Percentiles rank a stretch among this genome's conserved stretches.
Evolutionary conservation across 2,888 invertebrate species (phyloP).

Genomic region (Archaeoteleia sp.): DNA sequence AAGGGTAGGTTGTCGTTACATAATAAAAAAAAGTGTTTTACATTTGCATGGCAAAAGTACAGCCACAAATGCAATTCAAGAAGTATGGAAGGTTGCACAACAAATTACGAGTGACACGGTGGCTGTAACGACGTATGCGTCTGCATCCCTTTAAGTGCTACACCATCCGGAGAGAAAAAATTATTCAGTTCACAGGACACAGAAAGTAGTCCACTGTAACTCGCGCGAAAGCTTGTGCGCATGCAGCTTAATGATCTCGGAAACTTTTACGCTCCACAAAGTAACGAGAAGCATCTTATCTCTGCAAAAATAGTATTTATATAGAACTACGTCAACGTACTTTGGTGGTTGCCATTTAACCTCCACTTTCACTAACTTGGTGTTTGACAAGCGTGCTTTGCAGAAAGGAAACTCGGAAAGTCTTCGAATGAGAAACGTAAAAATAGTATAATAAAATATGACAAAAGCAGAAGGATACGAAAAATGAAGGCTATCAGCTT

Average conservation of each 20-base stretch:
- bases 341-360: slow-evolving; percentile 23
- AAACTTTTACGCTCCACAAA: slow-evolving; percentile 33
- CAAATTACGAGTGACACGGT: slow-evolving; percentile 15
- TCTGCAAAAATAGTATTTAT: slow-evolving; percentile 13
- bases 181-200: slow-evolving; percentile 30
- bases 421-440: slow-evolving; percentile 14
- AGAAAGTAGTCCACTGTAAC: slow-evolving; percentile 34
- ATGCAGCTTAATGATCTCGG: slow-evolving; percentile 30
- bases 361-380: slow-evolving; percentile 22
- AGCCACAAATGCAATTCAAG: slow-evolving; percentile 10
- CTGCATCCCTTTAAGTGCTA: slow-evolving; percentile 27
- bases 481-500: no score
- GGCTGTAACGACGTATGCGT: slow-evolving; percentile 16
- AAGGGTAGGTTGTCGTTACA: no score
- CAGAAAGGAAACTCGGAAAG: slow-evolving; percentile 3
- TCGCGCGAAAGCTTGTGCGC: slow-evolving; percentile 22
- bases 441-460: no score
- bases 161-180: slow-evolving; percentile 21
- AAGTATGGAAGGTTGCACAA: slow-evolving; percentile 10
- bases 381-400: slow-evolving; percentile 22
- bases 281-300: slow-evolving; percentile 29
- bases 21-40: no score
- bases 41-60: not conserved
- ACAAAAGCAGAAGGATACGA: no score
- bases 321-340: slow-evolving; percentile 12